Evolutionary conservation across 2,888 invertebrate genomes (phyloP).

Genomic region (Acheta domesticus): DNA sequence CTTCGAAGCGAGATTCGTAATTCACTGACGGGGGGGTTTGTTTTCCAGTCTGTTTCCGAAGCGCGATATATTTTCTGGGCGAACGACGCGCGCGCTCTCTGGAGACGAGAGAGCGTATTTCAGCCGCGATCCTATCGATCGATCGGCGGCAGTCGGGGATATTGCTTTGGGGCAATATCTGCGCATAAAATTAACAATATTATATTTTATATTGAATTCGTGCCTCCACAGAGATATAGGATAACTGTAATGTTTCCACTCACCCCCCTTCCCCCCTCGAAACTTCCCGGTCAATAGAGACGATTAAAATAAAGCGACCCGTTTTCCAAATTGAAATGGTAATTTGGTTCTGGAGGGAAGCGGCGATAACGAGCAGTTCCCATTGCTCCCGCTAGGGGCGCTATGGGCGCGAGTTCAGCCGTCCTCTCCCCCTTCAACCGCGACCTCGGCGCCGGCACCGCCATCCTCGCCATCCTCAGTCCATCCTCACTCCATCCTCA

Average conservation of each 20-base stretch:
- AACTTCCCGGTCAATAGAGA: neutral
- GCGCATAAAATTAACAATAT: neutral
- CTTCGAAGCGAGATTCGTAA: too few relatives aligned
- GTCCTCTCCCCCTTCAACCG: too few relatives aligned
- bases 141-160: neutral
- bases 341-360: constrained; percentile 1
- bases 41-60: too few relatives aligned
- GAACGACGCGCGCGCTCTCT: too few relatives aligned
- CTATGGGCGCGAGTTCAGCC: neutral
- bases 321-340: constrained; percentile 18
- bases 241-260: neutral
- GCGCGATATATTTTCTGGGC: too few relatives aligned
- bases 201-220: neutral
- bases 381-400: neutral
- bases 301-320: constrained; percentile 9
- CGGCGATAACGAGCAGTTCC: neutral
- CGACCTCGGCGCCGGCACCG: too few relatives aligned
- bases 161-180: neutral
- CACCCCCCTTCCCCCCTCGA: neutral
- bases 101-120: too few relatives aligned
- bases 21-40: too few relatives aligned
- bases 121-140: too few relatives aligned
- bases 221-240: neutral
- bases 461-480: too few relatives aligned
- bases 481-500: too few relatives aligned